These are phyloP conservation scores for Marasmarcha lunaedactyla DNA, from an alignment of 2,888 invertebrate genomes.

Conservation along the genomic window DNA sequence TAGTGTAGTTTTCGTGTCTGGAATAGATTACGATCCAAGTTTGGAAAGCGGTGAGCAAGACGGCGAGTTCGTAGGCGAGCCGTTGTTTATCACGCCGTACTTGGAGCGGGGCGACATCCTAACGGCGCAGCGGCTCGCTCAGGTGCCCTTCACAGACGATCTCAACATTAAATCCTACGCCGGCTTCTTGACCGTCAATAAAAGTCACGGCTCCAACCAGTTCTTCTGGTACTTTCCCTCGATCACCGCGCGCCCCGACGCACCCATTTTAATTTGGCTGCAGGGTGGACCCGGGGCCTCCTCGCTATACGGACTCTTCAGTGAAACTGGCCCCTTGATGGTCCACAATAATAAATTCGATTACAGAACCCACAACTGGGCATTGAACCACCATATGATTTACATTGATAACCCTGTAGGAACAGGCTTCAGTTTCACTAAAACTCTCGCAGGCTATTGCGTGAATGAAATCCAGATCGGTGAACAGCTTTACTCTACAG, in stretches of 20 bases:
- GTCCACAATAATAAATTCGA: slow-evolving; percentile 46
- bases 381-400: slow-evolving; percentile 79
- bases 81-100: slow-evolving; percentile 81
- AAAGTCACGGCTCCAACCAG: slow-evolving; percentile 80
- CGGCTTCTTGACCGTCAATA: slow-evolving; percentile 87
- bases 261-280: slow-evolving; percentile 85
- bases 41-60: slow-evolving; percentile 23
- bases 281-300: slow-evolving; percentile 89
- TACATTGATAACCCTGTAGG: slow-evolving; percentile 96
- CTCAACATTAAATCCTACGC: slow-evolving; percentile 76
- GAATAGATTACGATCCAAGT: too few relatives aligned
- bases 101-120: slow-evolving; percentile 78
- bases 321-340: slow-evolving; percentile 82
- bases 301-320: slow-evolving; percentile 83
- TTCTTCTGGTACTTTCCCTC: slow-evolving; percentile 95
- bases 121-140: slow-evolving; percentile 68
- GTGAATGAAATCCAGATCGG: slow-evolving; percentile 85
- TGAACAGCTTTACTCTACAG: slow-evolving; percentile 79
- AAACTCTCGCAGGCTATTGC: slow-evolving; percentile 80
- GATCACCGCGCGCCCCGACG: slow-evolving; percentile 58
- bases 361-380: slow-evolving; percentile 84
- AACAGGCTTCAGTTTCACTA: slow-evolving; percentile 92
- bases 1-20: too few relatives aligned
- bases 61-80: slow-evolving; percentile 58
- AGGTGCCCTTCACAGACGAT: slow-evolving; percentile 71